Evolutionary conservation across 2,113 vertebrate genomes (phyloP).

Genomic region (Prunella himalayana): DNA sequence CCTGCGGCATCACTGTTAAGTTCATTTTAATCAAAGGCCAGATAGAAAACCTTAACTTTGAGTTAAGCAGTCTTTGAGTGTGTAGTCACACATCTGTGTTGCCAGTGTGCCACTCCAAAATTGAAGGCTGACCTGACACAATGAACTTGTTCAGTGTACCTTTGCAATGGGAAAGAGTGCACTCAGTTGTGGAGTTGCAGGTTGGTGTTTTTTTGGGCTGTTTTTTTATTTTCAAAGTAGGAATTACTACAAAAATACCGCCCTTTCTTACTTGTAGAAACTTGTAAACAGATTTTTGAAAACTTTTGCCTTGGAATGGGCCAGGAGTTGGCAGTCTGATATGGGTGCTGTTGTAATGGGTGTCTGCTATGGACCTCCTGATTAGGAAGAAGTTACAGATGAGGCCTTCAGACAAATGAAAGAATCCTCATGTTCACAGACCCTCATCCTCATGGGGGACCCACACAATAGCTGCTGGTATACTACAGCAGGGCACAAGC

Average conservation of each 20-base stretch:
- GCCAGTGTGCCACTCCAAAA: neutral
- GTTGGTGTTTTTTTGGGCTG: neutral
- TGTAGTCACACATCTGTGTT: neutral
- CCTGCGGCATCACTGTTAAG: neutral
- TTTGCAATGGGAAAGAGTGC: neutral
- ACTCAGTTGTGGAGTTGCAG: neutral
- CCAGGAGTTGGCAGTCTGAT: neutral
- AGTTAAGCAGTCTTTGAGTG: neutral
- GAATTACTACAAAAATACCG: neutral
- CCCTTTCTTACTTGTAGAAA: neutral
- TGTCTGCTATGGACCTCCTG: neutral
- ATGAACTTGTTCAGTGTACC: neutral
- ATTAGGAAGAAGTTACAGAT: neutral
- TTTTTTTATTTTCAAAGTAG: neutral
- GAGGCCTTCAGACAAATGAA: neutral
- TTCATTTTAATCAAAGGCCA: neutral
- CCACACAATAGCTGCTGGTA: accelerated
- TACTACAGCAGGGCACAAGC: neutral
- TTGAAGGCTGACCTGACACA: neutral
- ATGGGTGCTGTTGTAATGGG: neutral
- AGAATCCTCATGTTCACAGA: neutral
- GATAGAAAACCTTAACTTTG: neutral
- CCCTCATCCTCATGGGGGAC: neutral
- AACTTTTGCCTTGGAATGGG: neutral
- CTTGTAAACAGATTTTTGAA: neutral